Base-by-base conservation (phyloP, 2,888 invertebrate genomes). In the Colletes collaris region DNA sequence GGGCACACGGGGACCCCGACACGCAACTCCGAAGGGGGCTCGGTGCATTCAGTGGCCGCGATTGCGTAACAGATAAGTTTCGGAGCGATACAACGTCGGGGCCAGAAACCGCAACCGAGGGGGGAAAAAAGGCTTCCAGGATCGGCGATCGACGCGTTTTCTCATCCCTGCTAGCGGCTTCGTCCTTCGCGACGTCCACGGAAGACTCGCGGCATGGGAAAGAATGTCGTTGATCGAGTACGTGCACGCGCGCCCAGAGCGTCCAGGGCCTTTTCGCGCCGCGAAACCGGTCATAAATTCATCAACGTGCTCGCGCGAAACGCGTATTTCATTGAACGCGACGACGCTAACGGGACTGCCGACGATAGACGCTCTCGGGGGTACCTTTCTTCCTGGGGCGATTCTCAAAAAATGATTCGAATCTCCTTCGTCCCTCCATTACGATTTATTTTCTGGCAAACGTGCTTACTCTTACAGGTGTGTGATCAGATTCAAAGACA, bases 191-290 rank as follows among this genome's bases (percentile, higher is more conserved):
- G 63, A 67, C 75, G 69, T 72, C 58, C 66, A 59, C 67, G 72
- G 55, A 64, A 65, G 10, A n/a, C 63, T 60, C 70, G 10, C 44
- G 59, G 66, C 79, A 77, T 78, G 78, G 70, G 77, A 85, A 85
- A 78, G 83, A 85, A 85, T 85, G 85, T 84, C 65, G 80, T 74
- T 74, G 71, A 82, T 85, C 81, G 72, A 55, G 85, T 78, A 66
- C 77, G 56, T 63, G 71, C 46, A 62, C 72, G 63, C 67, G 71
- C 77, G 68, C 27, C 63, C 66, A 49, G 72, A 65, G 40, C 50
- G 62, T 52, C 64, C 56, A 37, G 11, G 44, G 58, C 59, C 63
- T 72, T 69, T 71, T 52, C 66, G 60, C 67, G 67, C 53, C 58
- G 59, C 16, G 40, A 46, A 84, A 79, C 59, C 71, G 73, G 58